These are phyloP conservation scores for Archivesica marissinica DNA, from an alignment of 1,140 invertebrate genomes.

Conservation along the genomic window DNA sequence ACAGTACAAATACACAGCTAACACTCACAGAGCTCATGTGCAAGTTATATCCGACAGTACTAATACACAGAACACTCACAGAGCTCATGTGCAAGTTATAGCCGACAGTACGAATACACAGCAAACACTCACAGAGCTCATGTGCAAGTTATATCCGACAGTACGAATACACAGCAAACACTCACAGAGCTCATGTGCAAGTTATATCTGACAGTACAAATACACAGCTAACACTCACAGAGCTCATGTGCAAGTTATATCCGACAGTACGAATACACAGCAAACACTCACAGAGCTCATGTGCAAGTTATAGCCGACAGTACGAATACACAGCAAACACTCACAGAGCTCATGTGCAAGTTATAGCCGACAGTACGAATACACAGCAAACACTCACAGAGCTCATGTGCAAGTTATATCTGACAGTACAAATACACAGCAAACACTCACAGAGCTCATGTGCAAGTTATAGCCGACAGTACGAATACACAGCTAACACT, in stretches of 20 bases:
- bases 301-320: conserved; percentile 48
- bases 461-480: conserved; percentile 50
- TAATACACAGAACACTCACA: conserved; percentile 50
- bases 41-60: conserved; percentile 55
- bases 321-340: conserved; percentile 57
- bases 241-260: too few relatives aligned
- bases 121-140: conserved; percentile 37
- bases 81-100: too few relatives aligned
- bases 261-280: conserved; percentile 60
- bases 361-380: conserved; percentile 56
- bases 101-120: conserved; percentile 59
- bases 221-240: conserved; percentile 45
- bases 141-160: conserved; percentile 49
- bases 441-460: conserved; percentile 31
- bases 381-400: conserved; percentile 43
- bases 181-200: too few relatives aligned
- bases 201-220: conserved; percentile 55
- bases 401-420: too few relatives aligned
- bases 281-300: conserved; percentile 34
- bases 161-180: conserved; percentile 58
- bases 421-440: conserved; percentile 59
- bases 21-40: conserved; percentile 31
- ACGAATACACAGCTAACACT: conserved; percentile 55
- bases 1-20: conserved; percentile 58
- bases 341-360: too few relatives aligned